Conservation (phyloP, 2,113 vertebrate genomes). For the Phyllostomus hastatus region DNA sequence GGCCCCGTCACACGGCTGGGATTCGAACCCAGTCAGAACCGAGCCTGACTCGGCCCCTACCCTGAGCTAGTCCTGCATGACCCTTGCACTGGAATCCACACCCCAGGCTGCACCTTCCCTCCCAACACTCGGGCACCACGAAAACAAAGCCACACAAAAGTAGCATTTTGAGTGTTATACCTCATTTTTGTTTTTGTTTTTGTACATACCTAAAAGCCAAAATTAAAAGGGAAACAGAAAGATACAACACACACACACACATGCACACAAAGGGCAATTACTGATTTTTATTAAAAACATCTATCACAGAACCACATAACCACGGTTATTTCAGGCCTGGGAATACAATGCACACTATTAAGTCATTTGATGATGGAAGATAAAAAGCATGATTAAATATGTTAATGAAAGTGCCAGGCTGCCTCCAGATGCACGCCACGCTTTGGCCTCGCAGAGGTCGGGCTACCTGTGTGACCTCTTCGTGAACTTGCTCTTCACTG, state of each 20-base stretch:
- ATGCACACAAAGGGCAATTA: constrained; percentile 76
- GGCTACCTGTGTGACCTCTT: constrained; percentile 28
- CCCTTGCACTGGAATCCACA: background rate
- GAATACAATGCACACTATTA: constrained; percentile 75
- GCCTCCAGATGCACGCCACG: background rate
- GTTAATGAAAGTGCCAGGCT: constrained; percentile 74
- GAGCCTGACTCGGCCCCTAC: background rate
- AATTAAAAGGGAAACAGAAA: constrained; percentile 73
- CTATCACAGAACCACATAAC: constrained; percentile 75
- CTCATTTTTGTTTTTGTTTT: background rate
- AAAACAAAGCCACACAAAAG: background rate
- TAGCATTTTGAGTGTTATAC: background rate
- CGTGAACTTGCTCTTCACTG: constrained; percentile 1
- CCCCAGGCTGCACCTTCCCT: background rate
- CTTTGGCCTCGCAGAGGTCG: background rate
- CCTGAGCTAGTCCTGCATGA: background rate
- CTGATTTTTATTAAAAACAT: constrained; percentile 86
- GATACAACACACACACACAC: constrained; percentile 29
- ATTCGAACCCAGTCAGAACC: background rate
- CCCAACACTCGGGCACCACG: background rate
- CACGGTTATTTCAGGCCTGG: constrained; percentile 68
- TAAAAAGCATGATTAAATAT: constrained; percentile 79
- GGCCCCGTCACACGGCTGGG: background rate
- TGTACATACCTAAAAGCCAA: constrained; percentile 65
- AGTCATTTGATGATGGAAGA: constrained; percentile 79